A percentile compares a stretch with the other conserved stretches of the same genome.
These are phyloP conservation scores for Orycteropus afer DNA, from an alignment of 2,113 vertebrate species.

Conservation along the genomic window DNA sequence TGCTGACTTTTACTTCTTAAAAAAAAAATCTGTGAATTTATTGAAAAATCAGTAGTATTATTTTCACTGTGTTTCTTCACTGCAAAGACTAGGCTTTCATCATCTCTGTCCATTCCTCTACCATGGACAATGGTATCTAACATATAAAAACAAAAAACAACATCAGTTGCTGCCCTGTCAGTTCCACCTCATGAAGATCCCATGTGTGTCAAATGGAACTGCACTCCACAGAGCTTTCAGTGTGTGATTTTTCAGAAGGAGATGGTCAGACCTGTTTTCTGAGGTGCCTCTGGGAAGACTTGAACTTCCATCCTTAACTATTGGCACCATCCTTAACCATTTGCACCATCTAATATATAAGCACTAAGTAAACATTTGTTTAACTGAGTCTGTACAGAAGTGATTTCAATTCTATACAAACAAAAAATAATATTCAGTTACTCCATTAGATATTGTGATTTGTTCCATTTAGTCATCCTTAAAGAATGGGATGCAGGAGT, in stretches of 20 bases:
- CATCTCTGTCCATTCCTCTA: neutral
- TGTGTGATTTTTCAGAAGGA: neutral
- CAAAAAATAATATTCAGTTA: neutral
- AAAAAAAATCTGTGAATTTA: neutral
- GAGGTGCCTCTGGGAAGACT: neutral
- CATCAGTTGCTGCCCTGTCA: neutral
- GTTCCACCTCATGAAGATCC: neutral
- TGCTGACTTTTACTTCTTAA: neutral
- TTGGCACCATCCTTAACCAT: neutral
- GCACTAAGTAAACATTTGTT: neutral
- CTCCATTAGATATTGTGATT: neutral
- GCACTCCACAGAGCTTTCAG: neutral
- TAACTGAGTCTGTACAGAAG: neutral
- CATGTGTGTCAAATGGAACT: neutral
- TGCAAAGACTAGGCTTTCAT: neutral
- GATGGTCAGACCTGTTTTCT: neutral
- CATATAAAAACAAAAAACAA: neutral
- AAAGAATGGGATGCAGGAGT: neutral
- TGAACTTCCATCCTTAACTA: neutral
- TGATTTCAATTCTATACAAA: neutral
- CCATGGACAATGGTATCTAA: neutral
- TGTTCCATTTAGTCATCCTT: neutral
- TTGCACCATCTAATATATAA: neutral
- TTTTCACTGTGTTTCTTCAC: neutral
- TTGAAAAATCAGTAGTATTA: neutral